Base-by-base conservation (phyloP, 1,140 invertebrate species). In the Cotesia typhae region DNA sequence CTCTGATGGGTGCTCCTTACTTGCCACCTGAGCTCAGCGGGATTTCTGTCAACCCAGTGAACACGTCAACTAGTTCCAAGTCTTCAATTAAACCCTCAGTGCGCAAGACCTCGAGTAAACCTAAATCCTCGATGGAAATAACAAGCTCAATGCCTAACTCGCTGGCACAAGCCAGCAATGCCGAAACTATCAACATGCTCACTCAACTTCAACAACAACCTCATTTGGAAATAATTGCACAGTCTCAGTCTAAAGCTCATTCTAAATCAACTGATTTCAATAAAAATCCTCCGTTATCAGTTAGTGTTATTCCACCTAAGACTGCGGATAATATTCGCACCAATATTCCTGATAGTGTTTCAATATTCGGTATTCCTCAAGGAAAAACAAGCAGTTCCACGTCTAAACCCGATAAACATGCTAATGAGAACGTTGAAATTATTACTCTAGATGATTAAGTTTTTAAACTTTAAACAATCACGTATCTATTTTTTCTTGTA, bases 201-300 rank as follows among this genome's bases (percentile, higher is more conserved):
- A 85, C 87, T 81, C 73, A 91, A 87, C 10, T 93, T 88, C 75
- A 94, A 82, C 87, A 93, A 81, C 70, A 94, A 78, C 74, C 92
- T 83, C 92, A 94, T 89, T 79, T 93, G 82, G 81, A 87, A 57
- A 86, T 87, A 20, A 85, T 87, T 75, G 90, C 90, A 79, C 85
- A 81, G 77, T 80, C 76, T 10, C 84, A 77, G 47, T 66, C 5
- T 53, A 71, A 78, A 5, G 28, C 7, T 10, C 53, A 64, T 0
- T 81, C 82, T 47, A 4, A 75, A 5, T 60, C 55, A 1, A 75
- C 81, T 2, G 78, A 83, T 38, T 83, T 79, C 17, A 14, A 77
- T 5, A 84, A 82, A 61, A 83, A 73, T 65, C 47, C 82, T 7
- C 74, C 81, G 1, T 64, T 75, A 0, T 71, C 77, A 0, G 10